Evolutionary conservation across 2,888 invertebrate species (phyloP), one percentile per base, ranked within the genome.

Genomic region (Calliphora vomitoria): DNA sequence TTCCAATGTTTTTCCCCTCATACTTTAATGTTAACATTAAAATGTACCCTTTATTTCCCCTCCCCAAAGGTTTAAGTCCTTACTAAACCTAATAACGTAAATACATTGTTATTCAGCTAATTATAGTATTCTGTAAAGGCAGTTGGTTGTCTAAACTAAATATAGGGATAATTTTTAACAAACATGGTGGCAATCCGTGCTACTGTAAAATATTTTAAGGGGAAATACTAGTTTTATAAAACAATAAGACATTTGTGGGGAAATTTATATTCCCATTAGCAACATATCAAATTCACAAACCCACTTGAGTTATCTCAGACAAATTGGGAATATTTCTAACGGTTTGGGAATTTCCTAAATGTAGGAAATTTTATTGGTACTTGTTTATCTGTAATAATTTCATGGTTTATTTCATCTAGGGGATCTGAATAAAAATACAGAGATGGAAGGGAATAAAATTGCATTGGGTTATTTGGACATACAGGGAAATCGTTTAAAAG

Each of bases 11-110:
- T 13, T 18, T 44, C 72, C 72, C 53, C 72, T 38, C 20, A 2
- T 25, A 62, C 15, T 31, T 35, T 8, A 13, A 44, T 72, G 72
- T 72, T 64, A 64, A 8, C 13, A 41, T 53, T 31, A 62, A 55
- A 64, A 38, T 10, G n/a, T 41, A n/a, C 13, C 44, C 31, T 10
- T 18, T 71, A 38, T 72, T 72, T 62, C 4, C 31, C 47, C 38
- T 53, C 62, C 62, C 4, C 2, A n/a, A n/a, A 44, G 72, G 74
- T 81, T 72, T 5, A 38, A 31, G 18, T 13, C 44, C 44, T 4
- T 0, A 66, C 20, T 60, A 35, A 47, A n/a, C 4, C 4, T 60
- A 0, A 11, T 13, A 13, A 47, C 4, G 1, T 0, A 18, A 18
- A 18, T n/a, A 53, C 8, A 20, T 35, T 38, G 31, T 71, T n/a